Percentiles rank a stretch among this genome's conserved stretches.
These are phyloP conservation scores for Leptura quadrifasciata DNA, from an alignment of 2,888 invertebrate species.

Conservation along the genomic window DNA sequence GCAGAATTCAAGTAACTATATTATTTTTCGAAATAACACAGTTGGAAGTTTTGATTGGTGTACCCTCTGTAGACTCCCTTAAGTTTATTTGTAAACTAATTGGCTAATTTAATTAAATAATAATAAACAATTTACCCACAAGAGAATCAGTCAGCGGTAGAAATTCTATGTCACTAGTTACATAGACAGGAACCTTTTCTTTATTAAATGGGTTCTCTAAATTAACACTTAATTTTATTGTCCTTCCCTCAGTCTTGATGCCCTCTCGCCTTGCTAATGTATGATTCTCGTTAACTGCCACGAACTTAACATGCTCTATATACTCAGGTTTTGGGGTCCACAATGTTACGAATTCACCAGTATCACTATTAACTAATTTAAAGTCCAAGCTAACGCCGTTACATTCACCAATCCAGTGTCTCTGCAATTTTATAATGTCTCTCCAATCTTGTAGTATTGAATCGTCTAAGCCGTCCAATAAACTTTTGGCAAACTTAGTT, in stretches of 20 bases:
- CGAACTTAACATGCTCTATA: constrained; percentile 82
- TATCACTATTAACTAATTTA: constrained; percentile 64
- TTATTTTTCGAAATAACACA: too few species aligned
- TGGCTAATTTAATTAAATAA: too few species aligned
- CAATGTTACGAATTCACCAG: constrained; percentile 74
- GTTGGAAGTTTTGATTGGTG: too few species aligned
- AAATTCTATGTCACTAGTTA: constrained; percentile 79
- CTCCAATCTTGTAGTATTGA: constrained; percentile 85
- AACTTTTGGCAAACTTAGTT: constrained; percentile 85
- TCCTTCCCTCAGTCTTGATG: constrained; percentile 53
- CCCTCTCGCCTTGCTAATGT: constrained; percentile 73
- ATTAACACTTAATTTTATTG: constrained; percentile 71
- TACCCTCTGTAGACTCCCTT: too few species aligned
- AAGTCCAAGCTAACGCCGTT: constrained; percentile 85
- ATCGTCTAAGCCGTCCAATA: constrained; percentile 83
- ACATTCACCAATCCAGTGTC: constrained; percentile 93
- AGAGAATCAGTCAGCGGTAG: constrained; percentile 81
- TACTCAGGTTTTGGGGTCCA: constrained; percentile 88
- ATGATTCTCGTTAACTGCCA: constrained; percentile 79
- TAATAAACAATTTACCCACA: constrained; percentile 73
- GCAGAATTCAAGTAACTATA: too few species aligned
- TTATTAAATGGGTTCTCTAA: constrained; percentile 85
- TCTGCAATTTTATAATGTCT: constrained; percentile 89
- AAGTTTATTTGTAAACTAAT: too few species aligned
- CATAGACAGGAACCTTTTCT: constrained; percentile 79